A percentile compares a stretch with the other conserved stretches of the same genome.
Conservation (phyloP, 2,113 vertebrate genomes). For the Crotalus helleri region DNA sequence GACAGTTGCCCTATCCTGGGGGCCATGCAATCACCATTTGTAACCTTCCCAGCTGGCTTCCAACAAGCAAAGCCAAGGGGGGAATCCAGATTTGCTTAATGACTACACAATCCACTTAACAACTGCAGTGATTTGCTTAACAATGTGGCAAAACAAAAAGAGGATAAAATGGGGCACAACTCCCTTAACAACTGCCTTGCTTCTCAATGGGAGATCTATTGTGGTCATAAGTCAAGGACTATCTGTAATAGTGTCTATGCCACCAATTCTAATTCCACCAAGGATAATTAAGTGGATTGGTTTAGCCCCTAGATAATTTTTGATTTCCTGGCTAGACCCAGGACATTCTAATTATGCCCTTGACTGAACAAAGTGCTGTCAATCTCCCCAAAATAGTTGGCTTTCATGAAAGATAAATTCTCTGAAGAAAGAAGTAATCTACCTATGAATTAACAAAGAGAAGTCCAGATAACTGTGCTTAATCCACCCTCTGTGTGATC, state of each 20-base stretch:
- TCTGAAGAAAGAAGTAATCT: background rate
- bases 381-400: background rate
- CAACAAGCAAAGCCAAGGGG: background rate
- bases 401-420: background rate
- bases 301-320: background rate
- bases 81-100: background rate
- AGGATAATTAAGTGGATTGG: background rate
- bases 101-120: background rate
- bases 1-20: background rate
- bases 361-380: background rate
- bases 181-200: background rate
- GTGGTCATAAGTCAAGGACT: background rate
- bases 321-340: background rate
- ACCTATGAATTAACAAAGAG: background rate
- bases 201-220: background rate
- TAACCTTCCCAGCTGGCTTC: background rate
- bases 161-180: background rate
- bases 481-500: background rate
- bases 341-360: background rate
- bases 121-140: background rate
- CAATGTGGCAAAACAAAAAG: background rate
- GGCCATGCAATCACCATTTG: background rate
- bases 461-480: background rate
- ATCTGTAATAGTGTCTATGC: background rate
- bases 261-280: background rate